Evolutionary conservation across 2,797 vertebrate species (phyloP).

Genomic region (Neosalanx taihuensis): DNA sequence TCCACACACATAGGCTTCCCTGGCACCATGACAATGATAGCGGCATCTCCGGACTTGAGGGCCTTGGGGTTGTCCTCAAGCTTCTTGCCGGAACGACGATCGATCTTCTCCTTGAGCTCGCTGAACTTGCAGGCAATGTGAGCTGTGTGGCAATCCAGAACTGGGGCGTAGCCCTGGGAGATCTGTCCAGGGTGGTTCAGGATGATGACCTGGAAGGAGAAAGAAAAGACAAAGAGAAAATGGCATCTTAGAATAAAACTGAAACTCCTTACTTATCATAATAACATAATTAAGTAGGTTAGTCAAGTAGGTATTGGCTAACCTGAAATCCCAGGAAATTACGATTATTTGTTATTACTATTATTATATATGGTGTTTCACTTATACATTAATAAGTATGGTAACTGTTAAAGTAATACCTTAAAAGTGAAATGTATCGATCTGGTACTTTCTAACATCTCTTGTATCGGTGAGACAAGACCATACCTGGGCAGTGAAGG

Average conservation of each 20-base stretch:
- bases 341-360: neutral
- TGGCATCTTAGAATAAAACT: no score
- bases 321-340: neutral
- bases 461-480: neutral
- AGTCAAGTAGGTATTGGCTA: neutral
- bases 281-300: neutral
- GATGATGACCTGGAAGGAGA: constrained; percentile 73
- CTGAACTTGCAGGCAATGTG: constrained; percentile 81
- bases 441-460: neutral
- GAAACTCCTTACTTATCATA: neutral
- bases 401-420: neutral
- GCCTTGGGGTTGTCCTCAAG: constrained; percentile 76
- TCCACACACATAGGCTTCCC: constrained; percentile 79
- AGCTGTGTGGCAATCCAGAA: constrained; percentile 78
- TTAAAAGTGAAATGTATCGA: neutral
- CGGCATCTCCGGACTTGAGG: constrained; percentile 74
- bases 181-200: constrained; percentile 81
- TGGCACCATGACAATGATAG: constrained; percentile 71
- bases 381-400: neutral
- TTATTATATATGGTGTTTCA: neutral
- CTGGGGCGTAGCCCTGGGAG: constrained; percentile 72
- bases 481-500: constrained; percentile 74
- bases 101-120: constrained; percentile 68
- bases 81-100: constrained; percentile 80
- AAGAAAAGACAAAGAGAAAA: no score